Evolutionary conservation across 2,888 invertebrate species (phyloP), one percentile per base, ranked within the genome.

Genomic region (Sialis fuliginosa): DNA sequence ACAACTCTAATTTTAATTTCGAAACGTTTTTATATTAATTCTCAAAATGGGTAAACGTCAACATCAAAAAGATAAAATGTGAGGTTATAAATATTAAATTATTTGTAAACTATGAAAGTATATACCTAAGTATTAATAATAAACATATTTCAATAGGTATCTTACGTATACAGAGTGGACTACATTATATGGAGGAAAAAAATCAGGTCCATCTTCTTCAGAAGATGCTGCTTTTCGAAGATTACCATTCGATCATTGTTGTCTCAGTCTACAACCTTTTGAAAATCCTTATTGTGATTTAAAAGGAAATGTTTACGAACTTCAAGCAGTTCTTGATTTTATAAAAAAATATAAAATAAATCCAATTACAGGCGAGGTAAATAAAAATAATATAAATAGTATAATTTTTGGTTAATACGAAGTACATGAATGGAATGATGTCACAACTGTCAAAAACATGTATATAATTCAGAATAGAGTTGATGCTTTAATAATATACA

Each of bases 11-110:
- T 22, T 22, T 22, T 22, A 22, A 22, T 22, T 22, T 22, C 22
- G 22, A 22, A 22, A 22, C 22, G 22, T 22, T 22, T 22, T 22
- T 22, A 22, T 22, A 22, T 4, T 22, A 22, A 22, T 22, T 44
- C 35, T 51, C 55, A 83, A 74, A 61, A 91, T 91, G 91, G 91
- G 91, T 54, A 91, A 91, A 71, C 72, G 87, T 55, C 91, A 91
- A 60, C 91, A 91, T 69, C 91, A 91, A 61, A 91, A 91, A 60
- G 91, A 91, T 70, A 91, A 91, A 78, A 84, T 91, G 89, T 85
- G 70, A 66, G 69, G 61, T 42, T 2, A 32, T 39, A 35, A 46
- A 13, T 12, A 33, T 42, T 48, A 45, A 43, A 31, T 44, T 32
- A 33, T 39, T 47, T 35, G 22, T 30, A 5, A 44, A 12, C 46